These are phyloP conservation scores for Toxotes lorentzi DNA, from an alignment of 2,797 vertebrate genomes.

Conservation along the genomic window DNA sequence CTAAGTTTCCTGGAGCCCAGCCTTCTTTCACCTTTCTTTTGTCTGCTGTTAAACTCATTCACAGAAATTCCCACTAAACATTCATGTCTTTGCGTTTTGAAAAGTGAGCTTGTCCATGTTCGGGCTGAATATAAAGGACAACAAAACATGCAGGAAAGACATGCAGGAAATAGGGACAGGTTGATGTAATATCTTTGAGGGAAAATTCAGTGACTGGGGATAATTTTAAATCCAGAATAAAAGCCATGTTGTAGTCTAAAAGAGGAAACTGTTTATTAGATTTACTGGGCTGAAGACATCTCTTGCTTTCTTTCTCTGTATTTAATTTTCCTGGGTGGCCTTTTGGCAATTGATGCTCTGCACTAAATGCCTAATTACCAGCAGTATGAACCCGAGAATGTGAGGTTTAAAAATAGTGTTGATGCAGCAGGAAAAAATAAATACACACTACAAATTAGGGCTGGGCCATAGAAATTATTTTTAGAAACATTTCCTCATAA, in stretches of 20 bases:
- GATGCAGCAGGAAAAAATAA: not conserved
- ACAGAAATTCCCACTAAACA: not conserved
- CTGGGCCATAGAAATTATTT: not conserved
- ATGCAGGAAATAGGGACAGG: conserved; percentile 27
- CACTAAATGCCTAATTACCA: conserved; percentile 7
- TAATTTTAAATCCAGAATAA: conserved; percentile 14
- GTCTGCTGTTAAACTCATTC: not conserved
- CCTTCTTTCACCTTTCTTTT: not conserved
- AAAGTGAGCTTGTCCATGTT: not conserved
- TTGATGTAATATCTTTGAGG: conserved; percentile 7
- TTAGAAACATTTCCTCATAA: too few species aligned
- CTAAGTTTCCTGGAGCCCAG: too few species aligned
- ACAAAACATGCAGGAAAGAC: too few species aligned
- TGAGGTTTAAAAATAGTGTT: conserved; percentile 8
- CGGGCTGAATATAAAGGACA: not conserved
- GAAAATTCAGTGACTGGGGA: conserved; percentile 15
- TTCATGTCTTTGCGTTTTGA: not conserved
- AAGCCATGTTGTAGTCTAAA: conserved; percentile 23
- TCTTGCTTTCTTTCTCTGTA: conserved; percentile 5
- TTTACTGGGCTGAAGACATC: conserved; percentile 40
- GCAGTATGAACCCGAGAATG: not conserved
- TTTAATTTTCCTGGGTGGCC: conserved; percentile 24
- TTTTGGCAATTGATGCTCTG: not conserved
- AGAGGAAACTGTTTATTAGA: conserved; percentile 46
- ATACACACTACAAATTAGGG: not conserved